These are phyloP conservation scores for Leptopilina boulardi DNA, from an alignment of 1,140 invertebrate genomes.

Conservation along the genomic window DNA sequence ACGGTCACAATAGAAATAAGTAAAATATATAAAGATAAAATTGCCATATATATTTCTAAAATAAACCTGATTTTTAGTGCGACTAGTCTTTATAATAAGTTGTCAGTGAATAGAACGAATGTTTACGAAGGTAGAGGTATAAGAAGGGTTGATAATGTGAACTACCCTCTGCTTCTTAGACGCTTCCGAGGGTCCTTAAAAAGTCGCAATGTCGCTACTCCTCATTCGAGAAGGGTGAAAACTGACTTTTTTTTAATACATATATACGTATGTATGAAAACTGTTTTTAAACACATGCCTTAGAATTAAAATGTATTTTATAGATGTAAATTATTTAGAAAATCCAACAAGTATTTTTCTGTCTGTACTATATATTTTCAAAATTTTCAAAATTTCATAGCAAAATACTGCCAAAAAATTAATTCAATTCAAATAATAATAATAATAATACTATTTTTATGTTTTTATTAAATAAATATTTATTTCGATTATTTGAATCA, in stretches of 20 bases:
- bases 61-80: background rate
- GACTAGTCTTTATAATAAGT: background rate
- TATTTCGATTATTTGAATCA: no score
- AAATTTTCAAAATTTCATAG: no score
- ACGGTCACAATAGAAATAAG: no score
- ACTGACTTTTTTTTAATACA: constrained; percentile 51
- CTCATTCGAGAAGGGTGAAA: constrained; percentile 53
- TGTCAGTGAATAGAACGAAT: constrained; percentile 54
- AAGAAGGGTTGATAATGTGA: constrained; percentile 68
- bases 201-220: constrained; percentile 59
- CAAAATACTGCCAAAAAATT: no score
- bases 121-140: constrained; percentile 71
- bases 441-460: no score
- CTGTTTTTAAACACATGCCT: background rate
- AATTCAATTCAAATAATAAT: no score
- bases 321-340: no score
- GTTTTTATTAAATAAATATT: no score
- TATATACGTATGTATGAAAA: constrained; percentile 8
- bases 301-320: background rate
- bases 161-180: constrained; percentile 56
- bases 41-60: background rate
- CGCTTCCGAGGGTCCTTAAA: constrained; percentile 65
- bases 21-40: no score
- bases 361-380: no score
- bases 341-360: no score